Conservation (phyloP, 2,113 vertebrate species). For the Vidua macroura region DNA sequence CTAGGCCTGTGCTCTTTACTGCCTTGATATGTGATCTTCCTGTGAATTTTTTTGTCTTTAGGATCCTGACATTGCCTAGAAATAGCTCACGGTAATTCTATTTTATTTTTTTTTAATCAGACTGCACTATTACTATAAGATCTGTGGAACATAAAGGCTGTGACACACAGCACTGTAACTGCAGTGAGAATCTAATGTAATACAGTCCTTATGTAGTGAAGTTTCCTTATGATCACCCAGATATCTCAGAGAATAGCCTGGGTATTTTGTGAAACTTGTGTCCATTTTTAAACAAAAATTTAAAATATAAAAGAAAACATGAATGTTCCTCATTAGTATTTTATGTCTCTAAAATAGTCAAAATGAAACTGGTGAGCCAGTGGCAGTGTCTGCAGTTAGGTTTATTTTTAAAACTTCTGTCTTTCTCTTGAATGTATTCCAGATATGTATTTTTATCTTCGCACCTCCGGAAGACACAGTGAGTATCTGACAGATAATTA, state of each 20-base stretch:
- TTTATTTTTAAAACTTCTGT: background rate
- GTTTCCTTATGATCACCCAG: background rate
- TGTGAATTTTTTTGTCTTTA: background rate
- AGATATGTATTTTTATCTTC: background rate
- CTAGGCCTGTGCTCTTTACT: background rate
- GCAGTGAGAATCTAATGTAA: background rate
- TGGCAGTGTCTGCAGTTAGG: background rate
- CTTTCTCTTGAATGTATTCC: background rate
- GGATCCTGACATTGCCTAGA: background rate
- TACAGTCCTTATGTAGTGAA: background rate
- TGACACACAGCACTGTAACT: background rate
- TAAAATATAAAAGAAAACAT: background rate
- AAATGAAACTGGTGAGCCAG: background rate
- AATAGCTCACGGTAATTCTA: background rate
- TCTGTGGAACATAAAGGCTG: background rate
- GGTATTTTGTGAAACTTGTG: background rate
- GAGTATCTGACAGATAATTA: background rate
- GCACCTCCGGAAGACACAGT: background rate
- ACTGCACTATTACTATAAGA: background rate
- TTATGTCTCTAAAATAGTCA: background rate
- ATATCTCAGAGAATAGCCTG: background rate
- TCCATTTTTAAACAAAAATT: background rate
- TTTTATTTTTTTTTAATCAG: background rate
- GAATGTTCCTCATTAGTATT: background rate
- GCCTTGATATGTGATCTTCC: background rate